Evolutionary conservation across 2,113 vertebrate species (phyloP).

Genomic region (Gymnogyps californianus): DNA sequence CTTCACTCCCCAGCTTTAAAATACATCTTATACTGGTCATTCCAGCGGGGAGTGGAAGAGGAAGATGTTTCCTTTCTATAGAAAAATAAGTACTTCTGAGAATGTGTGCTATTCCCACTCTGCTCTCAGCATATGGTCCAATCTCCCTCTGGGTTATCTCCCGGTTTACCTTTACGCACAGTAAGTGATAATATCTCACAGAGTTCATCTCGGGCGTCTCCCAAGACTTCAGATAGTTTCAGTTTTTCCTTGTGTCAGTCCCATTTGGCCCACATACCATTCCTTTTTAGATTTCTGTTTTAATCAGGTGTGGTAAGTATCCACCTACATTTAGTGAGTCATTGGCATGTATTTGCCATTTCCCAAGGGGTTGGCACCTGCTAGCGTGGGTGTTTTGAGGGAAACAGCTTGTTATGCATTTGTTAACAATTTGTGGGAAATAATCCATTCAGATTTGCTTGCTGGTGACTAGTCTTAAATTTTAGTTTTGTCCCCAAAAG

Average conservation of each 20-base stretch:
- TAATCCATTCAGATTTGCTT: neutral
- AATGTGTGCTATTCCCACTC: neutral
- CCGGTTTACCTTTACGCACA: neutral
- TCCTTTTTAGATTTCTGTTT: neutral
- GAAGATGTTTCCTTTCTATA: neutral
- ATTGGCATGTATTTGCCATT: neutral
- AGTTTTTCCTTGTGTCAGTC: neutral
- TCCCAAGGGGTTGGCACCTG: neutral
- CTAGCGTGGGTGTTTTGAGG: neutral
- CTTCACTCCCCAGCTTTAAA: neutral
- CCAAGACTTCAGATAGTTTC: neutral
- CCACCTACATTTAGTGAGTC: slow-evolving; percentile 10
- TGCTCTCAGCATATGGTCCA: neutral
- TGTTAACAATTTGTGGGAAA: neutral
- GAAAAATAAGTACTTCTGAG: neutral
- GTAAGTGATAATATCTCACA: neutral
- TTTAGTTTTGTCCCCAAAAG: neutral
- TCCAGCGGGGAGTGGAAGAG: neutral
- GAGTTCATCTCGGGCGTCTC: neutral
- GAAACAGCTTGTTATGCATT: neutral
- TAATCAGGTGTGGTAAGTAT: slow-evolving; percentile 4
- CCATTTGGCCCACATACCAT: neutral
- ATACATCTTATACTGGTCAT: neutral
- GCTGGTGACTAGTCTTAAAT: neutral
- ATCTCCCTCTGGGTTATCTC: neutral